phyloP scores from a whole-genome alignment of 2,113 vertebrate species.

The Leucosticte australis region DNA sequence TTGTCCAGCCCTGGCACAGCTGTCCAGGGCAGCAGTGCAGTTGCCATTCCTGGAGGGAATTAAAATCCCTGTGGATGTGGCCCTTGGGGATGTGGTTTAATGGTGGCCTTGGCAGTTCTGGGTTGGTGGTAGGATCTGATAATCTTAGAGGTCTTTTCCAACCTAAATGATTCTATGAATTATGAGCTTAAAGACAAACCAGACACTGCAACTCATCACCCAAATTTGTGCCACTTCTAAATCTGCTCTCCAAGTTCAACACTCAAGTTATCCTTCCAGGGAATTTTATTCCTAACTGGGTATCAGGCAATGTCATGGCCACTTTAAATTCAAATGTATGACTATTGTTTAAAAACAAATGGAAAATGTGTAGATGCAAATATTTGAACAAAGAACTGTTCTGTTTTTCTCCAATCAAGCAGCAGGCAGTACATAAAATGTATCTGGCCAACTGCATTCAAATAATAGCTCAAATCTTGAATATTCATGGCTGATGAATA shows the following conservation, averaged over 20 bases:
- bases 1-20: background rate
- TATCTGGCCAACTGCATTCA: background rate
- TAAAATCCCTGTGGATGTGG: background rate
- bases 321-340: background rate
- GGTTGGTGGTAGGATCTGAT: background rate
- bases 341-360: background rate
- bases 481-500: background rate
- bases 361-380: background rate
- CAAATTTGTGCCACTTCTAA: background rate
- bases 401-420: background rate
- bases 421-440: background rate
- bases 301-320: background rate
- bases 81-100: background rate
- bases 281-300: background rate
- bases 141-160: background rate
- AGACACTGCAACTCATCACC: background rate
- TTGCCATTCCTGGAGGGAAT: background rate
- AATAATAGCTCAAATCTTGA: background rate
- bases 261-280: background rate
- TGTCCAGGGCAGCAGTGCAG: background rate
- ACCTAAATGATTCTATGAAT: background rate
- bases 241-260: background rate
- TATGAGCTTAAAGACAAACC: background rate
- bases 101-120: background rate
- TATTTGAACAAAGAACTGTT: background rate